Percentiles rank a stretch among this genome's conserved stretches.
These are phyloP conservation scores for Archivesica marissinica DNA, from an alignment of 1,140 invertebrate species.

Conservation along the genomic window DNA sequence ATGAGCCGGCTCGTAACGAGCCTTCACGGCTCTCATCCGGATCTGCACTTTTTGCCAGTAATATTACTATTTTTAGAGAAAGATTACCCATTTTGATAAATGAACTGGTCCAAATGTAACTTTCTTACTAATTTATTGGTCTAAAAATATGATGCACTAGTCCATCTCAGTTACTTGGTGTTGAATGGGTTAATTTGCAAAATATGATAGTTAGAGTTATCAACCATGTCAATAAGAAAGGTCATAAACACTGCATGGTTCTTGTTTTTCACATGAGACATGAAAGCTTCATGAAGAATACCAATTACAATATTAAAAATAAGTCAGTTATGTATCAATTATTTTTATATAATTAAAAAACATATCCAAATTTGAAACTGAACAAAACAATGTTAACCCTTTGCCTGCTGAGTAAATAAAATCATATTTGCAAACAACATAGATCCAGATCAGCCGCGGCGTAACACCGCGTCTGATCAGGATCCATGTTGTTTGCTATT, in stretches of 20 bases:
- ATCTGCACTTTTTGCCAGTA: too few relatives aligned
- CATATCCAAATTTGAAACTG: background rate
- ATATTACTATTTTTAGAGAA: background rate
- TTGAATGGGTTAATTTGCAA: background rate
- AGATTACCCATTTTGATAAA: background rate
- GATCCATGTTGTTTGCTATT: too few relatives aligned
- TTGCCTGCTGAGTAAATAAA: too few relatives aligned
- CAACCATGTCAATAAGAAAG: background rate
- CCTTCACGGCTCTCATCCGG: too few relatives aligned
- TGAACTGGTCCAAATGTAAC: background rate
- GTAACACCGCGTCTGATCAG: too few relatives aligned
- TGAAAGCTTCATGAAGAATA: background rate
- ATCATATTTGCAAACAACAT: too few relatives aligned
- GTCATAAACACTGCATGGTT: conserved; percentile 47
- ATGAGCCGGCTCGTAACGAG: too few relatives aligned
- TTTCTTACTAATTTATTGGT: background rate
- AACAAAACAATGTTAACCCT: conserved; percentile 31
- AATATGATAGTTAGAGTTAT: background rate
- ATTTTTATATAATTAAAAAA: background rate
- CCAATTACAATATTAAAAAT: background rate
- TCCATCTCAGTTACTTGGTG: background rate
- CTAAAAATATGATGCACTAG: background rate
- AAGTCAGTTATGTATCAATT: background rate
- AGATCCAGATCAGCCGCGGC: too few relatives aligned
- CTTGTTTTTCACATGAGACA: background rate